Evolutionary conservation across 2,797 vertebrate genomes (phyloP).

Genomic region (Myripristis jacobus): DNA sequence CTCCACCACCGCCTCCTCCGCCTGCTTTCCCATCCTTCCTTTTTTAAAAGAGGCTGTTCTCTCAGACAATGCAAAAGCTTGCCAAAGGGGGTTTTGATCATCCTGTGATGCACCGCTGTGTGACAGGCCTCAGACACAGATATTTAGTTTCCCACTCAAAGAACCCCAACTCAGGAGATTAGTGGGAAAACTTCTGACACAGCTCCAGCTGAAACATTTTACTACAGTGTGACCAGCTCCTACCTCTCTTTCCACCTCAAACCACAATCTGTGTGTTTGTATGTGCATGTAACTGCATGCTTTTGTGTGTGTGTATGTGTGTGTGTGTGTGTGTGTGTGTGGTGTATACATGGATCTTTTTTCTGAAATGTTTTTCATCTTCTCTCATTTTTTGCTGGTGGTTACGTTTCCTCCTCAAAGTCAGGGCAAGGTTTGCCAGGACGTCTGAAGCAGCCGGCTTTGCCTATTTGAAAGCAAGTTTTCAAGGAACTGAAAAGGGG

Average conservation of each 20-base stretch:
- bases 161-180: constrained; percentile 70
- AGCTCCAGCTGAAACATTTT: constrained; percentile 67
- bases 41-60: constrained; percentile 56
- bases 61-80: constrained; percentile 69
- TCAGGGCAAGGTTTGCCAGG: constrained; percentile 58
- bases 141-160: constrained; percentile 73
- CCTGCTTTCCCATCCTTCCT: constrained; percentile 34
- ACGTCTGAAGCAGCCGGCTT: constrained; percentile 56
- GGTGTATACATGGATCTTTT: neutral
- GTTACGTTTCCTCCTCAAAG: constrained; percentile 45
- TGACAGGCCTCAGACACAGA: constrained; percentile 77
- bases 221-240: constrained; percentile 48
- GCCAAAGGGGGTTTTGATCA: constrained; percentile 74
- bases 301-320: constrained; percentile 18
- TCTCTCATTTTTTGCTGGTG: constrained; percentile 41
- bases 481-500: constrained; percentile 66
- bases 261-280: constrained; percentile 46
- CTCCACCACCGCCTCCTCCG: constrained; percentile 44
- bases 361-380: constrained; percentile 50
- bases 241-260: constrained; percentile 42
- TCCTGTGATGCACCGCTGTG: constrained; percentile 66
- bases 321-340: neutral
- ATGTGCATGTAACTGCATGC: constrained; percentile 34
- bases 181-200: constrained; percentile 73
- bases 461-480: constrained; percentile 63